Evolutionary conservation across 2,113 vertebrate species (phyloP), one percentile per base, ranked within the genome.

Genomic region (Callocephalon fimbriatum): DNA sequence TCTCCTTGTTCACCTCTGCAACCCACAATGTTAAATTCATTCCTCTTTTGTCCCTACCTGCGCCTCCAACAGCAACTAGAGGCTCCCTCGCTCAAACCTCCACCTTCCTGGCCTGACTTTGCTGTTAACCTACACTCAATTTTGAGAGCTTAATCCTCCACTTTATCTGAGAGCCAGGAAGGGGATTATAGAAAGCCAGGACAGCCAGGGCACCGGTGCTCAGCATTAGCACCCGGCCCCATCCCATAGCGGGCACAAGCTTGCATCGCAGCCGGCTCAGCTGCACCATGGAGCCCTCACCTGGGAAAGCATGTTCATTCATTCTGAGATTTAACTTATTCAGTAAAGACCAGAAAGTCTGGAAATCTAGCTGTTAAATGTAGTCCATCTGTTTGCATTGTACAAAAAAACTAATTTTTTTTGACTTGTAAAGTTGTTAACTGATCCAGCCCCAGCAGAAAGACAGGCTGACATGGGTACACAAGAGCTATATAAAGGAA

Each of bases 151-250:
- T 56, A 67, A 44, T 50, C 20, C 32, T 80, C 14, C 27, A 23
- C 19, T 31, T 51, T 42, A 9, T 59, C 38, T 8, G 25, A 62
- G 53, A 31, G 19, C 17, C 0, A 0, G 47, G 23, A 83, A 38
- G 15, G 23, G 22, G 27, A 25, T 19, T 16, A 66, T 3, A 19
- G 56, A 61, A 77, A 65, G 31, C 44, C 31, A 44, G 27, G 19
- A 37, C 15, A 65, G 54, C 6, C 47, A n/a, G 37, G 23, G 10
- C 19, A 37, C 26, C 1, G 0, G 20, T 15, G 45, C 51, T 73
- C 11, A 0, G 38, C 17, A 31, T 19, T 40, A 1, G 0, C 5
- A 1, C 8, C n/a, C 2, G 0, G 44, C 18, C 38, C 32, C 44
- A 65, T 6, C 29, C 37, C 3, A 0, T 21, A 31, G 42, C 47